Base-by-base conservation (phyloP, 2,888 invertebrate species). In the Amphiduros pacificus region DNA sequence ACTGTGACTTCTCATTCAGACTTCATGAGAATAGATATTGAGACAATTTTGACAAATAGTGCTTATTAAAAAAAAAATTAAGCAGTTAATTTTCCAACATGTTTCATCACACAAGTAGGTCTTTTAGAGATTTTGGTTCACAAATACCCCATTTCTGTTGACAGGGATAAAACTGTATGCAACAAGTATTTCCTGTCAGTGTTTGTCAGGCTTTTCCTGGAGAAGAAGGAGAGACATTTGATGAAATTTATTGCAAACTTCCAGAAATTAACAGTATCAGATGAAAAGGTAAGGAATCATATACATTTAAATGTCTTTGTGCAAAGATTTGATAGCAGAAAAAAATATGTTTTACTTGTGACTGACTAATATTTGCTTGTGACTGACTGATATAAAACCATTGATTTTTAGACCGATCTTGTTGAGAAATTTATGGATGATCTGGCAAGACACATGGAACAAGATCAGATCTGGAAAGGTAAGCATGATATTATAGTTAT, bases 231-330 rank as follows among this genome's bases (percentile, higher is more conserved):
- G 75, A 81, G 87, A 51, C 86, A 88, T 52, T 86, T 94, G 71
- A 85, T 88, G 64, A 86, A 87, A 73, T 94, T 96, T 74, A 90
- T 90, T 61, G 85, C 87, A 29, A 91, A 94, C 74, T 94, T 97
- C 82, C 88, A 90, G 62, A 86, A 88, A 27, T 86, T 93, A 0
- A 89, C 87, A 1, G 86, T 92, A 28, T 89, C 93, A 67, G 96
- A 97, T 78, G 96, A 96, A 84, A 94, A 94, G 82, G 92, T 83
- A 64, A 20, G 51, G 20, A 28, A 9, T 48, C 49, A 9, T 14
- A 22, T 11, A 17, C 17, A 17, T 17, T 36, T 11, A 36, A 36
- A 36, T 36, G n/a, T n/a, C n/a, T n/a, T n/a, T n/a, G n/a, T n/a
- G n/a, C n/a, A n/a, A n/a, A n/a, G n/a, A n/a, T n/a, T 36, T 36